Base-by-base conservation (phyloP, 2,113 vertebrate species). In the Hucho hucho region DNA sequence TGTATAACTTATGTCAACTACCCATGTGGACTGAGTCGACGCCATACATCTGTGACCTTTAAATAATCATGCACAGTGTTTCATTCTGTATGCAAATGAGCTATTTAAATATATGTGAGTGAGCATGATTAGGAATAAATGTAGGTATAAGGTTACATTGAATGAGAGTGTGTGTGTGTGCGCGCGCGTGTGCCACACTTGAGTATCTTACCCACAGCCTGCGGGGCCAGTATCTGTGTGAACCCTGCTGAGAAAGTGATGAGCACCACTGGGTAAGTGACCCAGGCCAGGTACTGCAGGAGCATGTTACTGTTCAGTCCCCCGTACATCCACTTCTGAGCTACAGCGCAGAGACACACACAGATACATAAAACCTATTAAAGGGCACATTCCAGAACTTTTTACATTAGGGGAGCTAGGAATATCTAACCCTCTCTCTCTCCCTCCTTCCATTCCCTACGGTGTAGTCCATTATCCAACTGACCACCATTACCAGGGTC, bases 181-280 rank as follows among this genome's bases (percentile, higher is more conserved):
- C 46, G 29, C 25, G 71, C 13, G 29, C 74, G 18, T 53, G 49
- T 64, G 25, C 6, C 32, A 32, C 32, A 32, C 32, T 32, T 43
- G 25, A 72, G 66, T 72, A 26, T 81, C 93, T 84, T 94, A 98
- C 98, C 97, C 16, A 99, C 96, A 0, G 98, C 97, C 91, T 99
- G 98, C 0, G 98, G 97, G 0, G 98, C 94, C 14, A 99, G 93
- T 78, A 99, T 98, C 93, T 99, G 98, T 4, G 97, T 98, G 87
- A 99, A 98, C 78, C 98, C 98, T 0, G 98, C 97, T 0, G 98
- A 99, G 93, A 99, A 99, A 49, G 97, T 99, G 93, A 99, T 99
- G 89, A 99, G 96, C 81, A 99, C 97, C 0, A 98, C 94, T 0
- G 98, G 98, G 81, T 99, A 99, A 77, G 96, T 97, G 84, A 99